Evolutionary conservation across 2,888 invertebrate genomes (phyloP).

Genomic region (Stratiomys singularior): DNA sequence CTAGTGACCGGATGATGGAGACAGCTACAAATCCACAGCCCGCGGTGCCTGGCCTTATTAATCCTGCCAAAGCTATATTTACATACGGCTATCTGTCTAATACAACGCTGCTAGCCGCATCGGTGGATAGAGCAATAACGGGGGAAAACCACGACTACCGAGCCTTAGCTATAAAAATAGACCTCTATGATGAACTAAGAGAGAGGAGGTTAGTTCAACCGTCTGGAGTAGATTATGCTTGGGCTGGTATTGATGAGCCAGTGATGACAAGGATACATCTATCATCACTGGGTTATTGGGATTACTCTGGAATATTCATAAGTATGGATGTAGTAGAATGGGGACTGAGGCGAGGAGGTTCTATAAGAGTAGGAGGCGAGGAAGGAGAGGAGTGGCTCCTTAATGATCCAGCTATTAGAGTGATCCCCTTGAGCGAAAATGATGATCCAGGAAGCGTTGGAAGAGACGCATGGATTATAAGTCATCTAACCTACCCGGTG

Average conservation of each 20-base stretch:
- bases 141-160: background rate
- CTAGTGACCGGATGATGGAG: constrained; percentile 1
- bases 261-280: background rate
- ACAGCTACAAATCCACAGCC: background rate
- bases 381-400: background rate
- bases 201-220: background rate
- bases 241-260: background rate
- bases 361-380: background rate
- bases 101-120: background rate
- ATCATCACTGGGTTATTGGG: background rate
- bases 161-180: background rate
- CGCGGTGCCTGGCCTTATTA: background rate
- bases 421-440: background rate
- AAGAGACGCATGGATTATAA: background rate
- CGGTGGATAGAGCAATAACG: background rate
- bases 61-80: background rate
- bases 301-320: background rate
- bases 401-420: background rate
- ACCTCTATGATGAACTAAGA: constrained; percentile 1
- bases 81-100: background rate
- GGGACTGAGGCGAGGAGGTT: background rate
- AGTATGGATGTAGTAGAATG: background rate
- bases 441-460: background rate
- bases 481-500: background rate
- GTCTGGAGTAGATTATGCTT: constrained; percentile 2